A percentile compares a stretch with the other conserved stretches of the same genome.
phyloP scores from a whole-genome alignment of 2,888 invertebrate genomes.

The Toxonevra muliebris region DNA sequence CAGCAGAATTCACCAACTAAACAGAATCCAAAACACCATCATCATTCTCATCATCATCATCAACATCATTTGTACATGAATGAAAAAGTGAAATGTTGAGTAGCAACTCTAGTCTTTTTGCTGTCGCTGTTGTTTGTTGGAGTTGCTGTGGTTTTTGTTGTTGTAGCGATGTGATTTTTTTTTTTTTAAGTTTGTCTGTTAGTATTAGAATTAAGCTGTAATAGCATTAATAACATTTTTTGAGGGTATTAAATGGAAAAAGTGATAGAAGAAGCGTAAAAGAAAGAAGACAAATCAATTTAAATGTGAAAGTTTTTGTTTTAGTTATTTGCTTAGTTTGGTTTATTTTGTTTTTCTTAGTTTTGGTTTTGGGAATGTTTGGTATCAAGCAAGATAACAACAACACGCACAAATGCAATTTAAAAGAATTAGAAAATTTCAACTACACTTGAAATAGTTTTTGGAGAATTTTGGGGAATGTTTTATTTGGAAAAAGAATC shows the following conservation, averaged over 20 bases:
- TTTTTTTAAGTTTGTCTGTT: neutral
- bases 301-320: constrained; percentile 9
- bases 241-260: constrained; percentile 5
- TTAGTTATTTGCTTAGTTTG: neutral
- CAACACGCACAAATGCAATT: constrained; percentile 9
- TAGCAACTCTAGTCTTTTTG: neutral
- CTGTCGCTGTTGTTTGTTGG: neutral
- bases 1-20: neutral
- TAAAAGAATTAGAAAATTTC: too few species aligned
- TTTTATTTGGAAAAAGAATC: too few species aligned
- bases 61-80: neutral
- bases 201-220: constrained; percentile 13
- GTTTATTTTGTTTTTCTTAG: neutral
- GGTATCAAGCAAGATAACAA: neutral
- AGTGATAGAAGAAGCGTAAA: neutral
- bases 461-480: too few species aligned
- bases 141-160: neutral
- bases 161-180: neutral
- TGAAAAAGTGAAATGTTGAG: constrained; percentile 9
- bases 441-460: too few species aligned
- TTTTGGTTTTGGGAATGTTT: neutral
- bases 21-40: neutral
- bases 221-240: constrained; percentile 6
- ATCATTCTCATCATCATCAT: neutral
- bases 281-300: constrained; percentile 4